These are phyloP conservation scores for Microtus ochrogaster DNA, from an alignment of 2,113 vertebrate species.

Conservation along the genomic window DNA sequence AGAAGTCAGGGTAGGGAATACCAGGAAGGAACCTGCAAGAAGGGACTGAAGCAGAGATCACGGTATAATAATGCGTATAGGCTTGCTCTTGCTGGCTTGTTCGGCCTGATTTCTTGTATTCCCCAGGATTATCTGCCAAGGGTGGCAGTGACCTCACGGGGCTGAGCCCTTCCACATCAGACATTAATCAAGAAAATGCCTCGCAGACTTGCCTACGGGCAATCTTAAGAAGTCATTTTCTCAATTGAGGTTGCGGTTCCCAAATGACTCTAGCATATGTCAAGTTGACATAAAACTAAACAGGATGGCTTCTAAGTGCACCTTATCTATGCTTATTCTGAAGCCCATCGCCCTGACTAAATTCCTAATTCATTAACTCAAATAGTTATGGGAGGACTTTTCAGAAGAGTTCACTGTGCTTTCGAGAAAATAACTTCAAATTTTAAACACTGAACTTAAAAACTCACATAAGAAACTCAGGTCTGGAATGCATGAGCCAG, in stretches of 20 bases:
- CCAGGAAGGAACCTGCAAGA: not conserved
- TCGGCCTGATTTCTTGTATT: not conserved
- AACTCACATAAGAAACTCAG: not conserved
- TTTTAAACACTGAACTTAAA: constrained; percentile 40
- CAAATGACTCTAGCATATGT: not conserved
- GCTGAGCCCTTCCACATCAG: not conserved
- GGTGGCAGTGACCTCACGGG: not conserved
- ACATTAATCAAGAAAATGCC: not conserved
- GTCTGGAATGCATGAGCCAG: not conserved
- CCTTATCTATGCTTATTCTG: not conserved
- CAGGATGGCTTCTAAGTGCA: not conserved
- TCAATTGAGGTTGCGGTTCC: not conserved
- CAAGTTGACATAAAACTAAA: not conserved
- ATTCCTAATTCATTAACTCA: not conserved
- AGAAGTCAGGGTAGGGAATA: not conserved
- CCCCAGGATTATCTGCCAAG: too few species aligned
- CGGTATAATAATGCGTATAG: not conserved
- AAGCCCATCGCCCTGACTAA: not conserved
- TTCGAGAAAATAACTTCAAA: constrained; percentile 34
- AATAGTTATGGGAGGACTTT: not conserved
- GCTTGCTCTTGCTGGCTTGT: not conserved
- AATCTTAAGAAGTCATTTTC: not conserved
- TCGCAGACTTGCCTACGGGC: not conserved
- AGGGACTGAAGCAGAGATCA: not conserved
- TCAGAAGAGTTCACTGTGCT: not conserved